Evolutionary conservation across 2,113 vertebrate species (phyloP).

Genomic region (Capreolus pygargus): DNA sequence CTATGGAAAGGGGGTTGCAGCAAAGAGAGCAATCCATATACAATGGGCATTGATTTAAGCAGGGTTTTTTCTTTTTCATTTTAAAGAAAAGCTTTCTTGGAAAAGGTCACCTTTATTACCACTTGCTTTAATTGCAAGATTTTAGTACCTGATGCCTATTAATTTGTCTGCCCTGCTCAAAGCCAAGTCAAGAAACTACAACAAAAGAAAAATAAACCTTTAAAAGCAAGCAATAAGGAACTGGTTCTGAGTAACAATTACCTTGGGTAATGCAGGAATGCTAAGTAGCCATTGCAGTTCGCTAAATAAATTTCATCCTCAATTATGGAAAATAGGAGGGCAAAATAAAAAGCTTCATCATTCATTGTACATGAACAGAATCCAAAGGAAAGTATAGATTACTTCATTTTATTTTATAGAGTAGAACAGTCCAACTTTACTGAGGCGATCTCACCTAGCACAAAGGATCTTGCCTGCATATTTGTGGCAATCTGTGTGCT

Average conservation of each 20-base stretch:
- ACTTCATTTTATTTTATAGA: conserved; percentile 8
- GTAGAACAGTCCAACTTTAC: neutral
- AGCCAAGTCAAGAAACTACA: conserved; percentile 62
- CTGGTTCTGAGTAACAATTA: conserved; percentile 55
- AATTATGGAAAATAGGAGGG: conserved; percentile 54
- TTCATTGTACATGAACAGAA: conserved; percentile 12
- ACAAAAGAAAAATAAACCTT: conserved; percentile 62
- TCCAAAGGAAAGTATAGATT: conserved; percentile 19
- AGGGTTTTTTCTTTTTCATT: neutral
- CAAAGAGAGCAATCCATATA: neutral
- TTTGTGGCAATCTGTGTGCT: neutral
- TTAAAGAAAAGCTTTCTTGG: conserved; percentile 31
- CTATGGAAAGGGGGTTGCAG: neutral
- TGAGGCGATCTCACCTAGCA: neutral
- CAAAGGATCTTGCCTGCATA: neutral
- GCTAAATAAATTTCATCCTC: conserved; percentile 65
- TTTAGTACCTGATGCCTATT: conserved; percentile 62
- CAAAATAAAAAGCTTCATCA: conserved; percentile 51
- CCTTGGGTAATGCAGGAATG: conserved; percentile 44
- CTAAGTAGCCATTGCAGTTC: conserved; percentile 38
- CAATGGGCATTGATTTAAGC: neutral
- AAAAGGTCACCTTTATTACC: conserved; percentile 62
- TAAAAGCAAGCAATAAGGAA: conserved; percentile 56
- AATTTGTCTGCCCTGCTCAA: conserved; percentile 59
- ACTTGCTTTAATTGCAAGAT: conserved; percentile 64